Conservation (phyloP, 2,113 vertebrate genomes). For the Xiphophorus maculatus region DNA sequence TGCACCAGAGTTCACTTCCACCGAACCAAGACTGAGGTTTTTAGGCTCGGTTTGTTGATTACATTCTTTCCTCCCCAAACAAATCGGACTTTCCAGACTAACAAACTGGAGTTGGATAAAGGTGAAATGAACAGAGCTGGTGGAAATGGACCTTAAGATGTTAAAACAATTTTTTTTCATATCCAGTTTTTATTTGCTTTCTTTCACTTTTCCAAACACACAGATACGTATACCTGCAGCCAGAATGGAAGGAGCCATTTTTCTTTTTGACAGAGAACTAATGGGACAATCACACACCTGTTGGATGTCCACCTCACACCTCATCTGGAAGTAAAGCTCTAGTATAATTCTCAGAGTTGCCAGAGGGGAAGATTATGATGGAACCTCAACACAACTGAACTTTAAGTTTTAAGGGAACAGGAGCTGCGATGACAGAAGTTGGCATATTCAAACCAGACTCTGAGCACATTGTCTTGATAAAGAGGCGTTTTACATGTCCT, state of each 20-base stretch:
- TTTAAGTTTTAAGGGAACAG: neutral
- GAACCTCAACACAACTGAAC: neutral
- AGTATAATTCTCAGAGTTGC: neutral
- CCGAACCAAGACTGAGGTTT: too few species aligned
- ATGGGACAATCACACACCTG: conserved; percentile 72
- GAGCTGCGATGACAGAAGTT: neutral
- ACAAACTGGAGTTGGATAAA: too few species aligned
- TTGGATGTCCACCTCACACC: conserved; percentile 34
- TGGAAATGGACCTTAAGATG: conserved; percentile 7
- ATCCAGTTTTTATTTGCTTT: neutral
- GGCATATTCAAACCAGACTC: neutral
- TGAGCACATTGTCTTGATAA: neutral
- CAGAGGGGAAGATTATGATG: neutral
- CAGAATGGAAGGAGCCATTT: conserved; percentile 45
- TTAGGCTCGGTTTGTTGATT: too few species aligned
- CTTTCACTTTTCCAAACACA: conserved; percentile 9
- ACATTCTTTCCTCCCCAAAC: too few species aligned
- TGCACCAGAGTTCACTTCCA: too few species aligned
- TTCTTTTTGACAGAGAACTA: conserved; percentile 66
- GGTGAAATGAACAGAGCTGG: too few species aligned
- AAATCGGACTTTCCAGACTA: too few species aligned
- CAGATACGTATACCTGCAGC: conserved; percentile 26
- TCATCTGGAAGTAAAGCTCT: conserved; percentile 31
- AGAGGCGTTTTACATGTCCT: neutral
- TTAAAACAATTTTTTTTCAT: conserved; percentile 36